Evolutionary conservation across 2,113 vertebrate species (phyloP).

Genomic region (Phyllopteryx taeniolatus): DNA sequence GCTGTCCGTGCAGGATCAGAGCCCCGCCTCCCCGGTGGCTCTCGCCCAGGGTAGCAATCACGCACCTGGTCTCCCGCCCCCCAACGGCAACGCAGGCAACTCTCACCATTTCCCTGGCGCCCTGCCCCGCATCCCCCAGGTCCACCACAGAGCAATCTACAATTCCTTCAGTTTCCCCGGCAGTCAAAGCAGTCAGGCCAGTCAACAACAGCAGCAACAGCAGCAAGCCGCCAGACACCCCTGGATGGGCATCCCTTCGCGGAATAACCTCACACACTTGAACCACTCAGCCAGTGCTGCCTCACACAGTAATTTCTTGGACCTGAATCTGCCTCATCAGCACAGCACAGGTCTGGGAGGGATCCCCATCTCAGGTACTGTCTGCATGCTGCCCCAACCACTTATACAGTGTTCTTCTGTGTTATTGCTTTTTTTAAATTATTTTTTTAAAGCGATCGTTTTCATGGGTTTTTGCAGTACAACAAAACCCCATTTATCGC

Average conservation of each 20-base stretch:
- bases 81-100: constrained; percentile 42
- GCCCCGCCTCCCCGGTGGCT: constrained; percentile 55
- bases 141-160: constrained; percentile 95
- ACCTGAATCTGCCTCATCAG: constrained; percentile 93
- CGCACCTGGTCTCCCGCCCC: constrained; percentile 35
- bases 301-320: constrained; percentile 97
- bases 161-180: constrained; percentile 94
- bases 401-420: not conserved
- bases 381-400: constrained; percentile 1
- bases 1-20: constrained; percentile 92
- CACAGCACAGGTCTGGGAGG: constrained; percentile 98
- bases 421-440: no score
- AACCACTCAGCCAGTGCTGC: constrained; percentile 90
- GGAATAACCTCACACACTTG: constrained; percentile 92
- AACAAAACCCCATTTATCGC: no score
- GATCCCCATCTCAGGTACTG: constrained; percentile 95
- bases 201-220: constrained; percentile 59
- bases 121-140: constrained; percentile 85
- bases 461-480: not conserved
- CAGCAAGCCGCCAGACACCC: constrained; percentile 87
- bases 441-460: not conserved
- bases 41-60: constrained; percentile 44
- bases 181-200: constrained; percentile 65
- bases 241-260: constrained; percentile 89
- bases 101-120: constrained; percentile 80